Conservation (phyloP, 2,113 vertebrate genomes). For the Pitta sordida region DNA sequence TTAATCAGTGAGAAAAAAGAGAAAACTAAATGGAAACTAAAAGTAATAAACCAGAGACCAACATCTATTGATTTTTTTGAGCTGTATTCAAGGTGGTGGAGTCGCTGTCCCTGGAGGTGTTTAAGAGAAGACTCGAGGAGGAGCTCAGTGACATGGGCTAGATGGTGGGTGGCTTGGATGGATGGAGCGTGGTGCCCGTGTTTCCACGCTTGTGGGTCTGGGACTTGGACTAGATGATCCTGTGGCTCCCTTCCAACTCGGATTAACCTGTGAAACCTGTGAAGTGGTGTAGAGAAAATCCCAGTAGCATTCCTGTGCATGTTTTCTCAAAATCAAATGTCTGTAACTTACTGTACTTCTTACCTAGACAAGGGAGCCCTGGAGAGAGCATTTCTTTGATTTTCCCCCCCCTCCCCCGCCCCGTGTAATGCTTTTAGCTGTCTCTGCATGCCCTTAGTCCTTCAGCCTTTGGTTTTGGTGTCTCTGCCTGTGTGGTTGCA, state of each 20-base stretch:
- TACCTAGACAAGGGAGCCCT: background rate
- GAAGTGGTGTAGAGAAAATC: background rate
- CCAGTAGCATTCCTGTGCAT: background rate
- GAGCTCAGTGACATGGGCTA: too few relatives aligned
- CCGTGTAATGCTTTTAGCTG: background rate
- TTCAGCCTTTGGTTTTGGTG: background rate
- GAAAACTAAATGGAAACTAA: background rate
- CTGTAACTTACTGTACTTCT: background rate
- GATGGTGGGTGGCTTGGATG: too few relatives aligned
- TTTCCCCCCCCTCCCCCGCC: too few relatives aligned
- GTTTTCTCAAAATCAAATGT: background rate
- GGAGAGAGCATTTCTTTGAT: background rate
- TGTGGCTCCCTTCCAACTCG: too few relatives aligned
- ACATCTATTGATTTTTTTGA: background rate
- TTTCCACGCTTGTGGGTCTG: too few relatives aligned
- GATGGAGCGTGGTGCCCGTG: too few relatives aligned
- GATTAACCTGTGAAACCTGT: too few relatives aligned
- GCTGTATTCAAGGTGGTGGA: background rate
- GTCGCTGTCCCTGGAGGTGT: too few relatives aligned
- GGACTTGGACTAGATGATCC: too few relatives aligned
- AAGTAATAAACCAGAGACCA: background rate
- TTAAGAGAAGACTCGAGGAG: too few relatives aligned
- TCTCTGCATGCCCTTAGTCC: fast-evolving
- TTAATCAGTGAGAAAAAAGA: background rate
- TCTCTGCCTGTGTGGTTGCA: background rate